Percentiles rank a stretch among this genome's conserved stretches.
These are phyloP conservation scores for Thunnus maccoyii DNA, from an alignment of 2,113 vertebrate genomes.

Conservation along the genomic window DNA sequence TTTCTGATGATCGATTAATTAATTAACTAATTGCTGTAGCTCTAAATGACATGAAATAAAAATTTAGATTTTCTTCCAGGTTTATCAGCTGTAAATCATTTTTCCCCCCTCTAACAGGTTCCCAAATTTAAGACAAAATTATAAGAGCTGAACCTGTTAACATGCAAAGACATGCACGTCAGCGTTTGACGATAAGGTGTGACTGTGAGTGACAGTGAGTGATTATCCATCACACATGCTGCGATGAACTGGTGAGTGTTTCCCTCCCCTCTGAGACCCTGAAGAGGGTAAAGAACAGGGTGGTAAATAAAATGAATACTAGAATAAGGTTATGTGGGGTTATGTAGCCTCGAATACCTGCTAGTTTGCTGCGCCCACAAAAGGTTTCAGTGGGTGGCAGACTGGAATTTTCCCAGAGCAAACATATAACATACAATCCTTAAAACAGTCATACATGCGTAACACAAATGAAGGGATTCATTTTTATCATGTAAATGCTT, in stretches of 20 bases:
- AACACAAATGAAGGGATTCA: not conserved
- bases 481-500: slow-evolving; percentile 49
- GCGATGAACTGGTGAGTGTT: slow-evolving; percentile 25
- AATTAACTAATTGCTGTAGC: too few relatives aligned
- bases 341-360: slow-evolving; percentile 7
- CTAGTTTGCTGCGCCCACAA: not conserved
- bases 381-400: slow-evolving; percentile 1
- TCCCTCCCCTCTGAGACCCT: slow-evolving; percentile 14
- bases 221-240: slow-evolving; percentile 30
- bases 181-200: slow-evolving; percentile 29
- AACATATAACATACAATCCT: not conserved
- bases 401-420: not conserved
- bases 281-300: slow-evolving; percentile 8
- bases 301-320: not conserved
- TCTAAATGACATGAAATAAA: too few relatives aligned
- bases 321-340: slow-evolving; percentile 15
- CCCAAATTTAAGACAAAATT: too few relatives aligned
- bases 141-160: too few relatives aligned
- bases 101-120: too few relatives aligned
- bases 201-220: slow-evolving; percentile 42
- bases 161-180: slow-evolving; percentile 31
- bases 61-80: too few relatives aligned
- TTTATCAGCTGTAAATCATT: too few relatives aligned
- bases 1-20: too few relatives aligned
- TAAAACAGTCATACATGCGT: slow-evolving; percentile 15